Evolutionary conservation across 2,113 vertebrate species (phyloP).

Genomic region (Chaenocephalus aceratus): DNA sequence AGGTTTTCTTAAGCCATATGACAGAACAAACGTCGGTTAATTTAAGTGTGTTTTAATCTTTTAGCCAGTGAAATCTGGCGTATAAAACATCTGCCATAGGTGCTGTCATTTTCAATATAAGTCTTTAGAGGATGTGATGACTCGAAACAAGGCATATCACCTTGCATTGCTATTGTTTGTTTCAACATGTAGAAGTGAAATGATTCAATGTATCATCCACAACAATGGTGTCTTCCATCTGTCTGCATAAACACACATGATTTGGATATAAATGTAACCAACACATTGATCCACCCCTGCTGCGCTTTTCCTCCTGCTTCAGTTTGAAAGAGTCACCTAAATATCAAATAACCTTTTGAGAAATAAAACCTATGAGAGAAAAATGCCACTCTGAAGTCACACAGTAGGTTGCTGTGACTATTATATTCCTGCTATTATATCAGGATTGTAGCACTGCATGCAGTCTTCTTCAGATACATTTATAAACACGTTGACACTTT

Average conservation of each 20-base stretch:
- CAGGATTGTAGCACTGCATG: not conserved
- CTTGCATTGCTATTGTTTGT: no score
- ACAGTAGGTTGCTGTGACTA: not conserved
- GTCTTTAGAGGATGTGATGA: not conserved
- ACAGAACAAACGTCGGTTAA: not conserved
- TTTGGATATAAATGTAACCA: not conserved
- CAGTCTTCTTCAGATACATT: not conserved
- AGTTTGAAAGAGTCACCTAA: conserved; percentile 4
- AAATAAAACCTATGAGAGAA: not conserved
- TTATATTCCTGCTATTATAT: not conserved
- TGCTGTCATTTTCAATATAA: not conserved
- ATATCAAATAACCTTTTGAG: conserved; percentile 30
- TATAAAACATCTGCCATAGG: not conserved
- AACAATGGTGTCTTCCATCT: not conserved
- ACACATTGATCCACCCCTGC: not conserved
- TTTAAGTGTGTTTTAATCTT: not conserved
- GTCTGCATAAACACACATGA: not conserved
- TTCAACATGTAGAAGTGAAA: no score
- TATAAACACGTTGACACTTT: not conserved
- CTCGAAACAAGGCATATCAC: no score
- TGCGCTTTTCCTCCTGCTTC: no score
- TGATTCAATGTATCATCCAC: not conserved
- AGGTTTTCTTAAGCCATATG: conserved; percentile 2
- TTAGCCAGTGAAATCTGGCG: not conserved
- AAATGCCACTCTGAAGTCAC: not conserved